A percentile compares a stretch with the other conserved stretches of the same genome.
Conservation (phyloP, 92 coral and sea anemone genomes). For the Muricea muricata region DNA sequence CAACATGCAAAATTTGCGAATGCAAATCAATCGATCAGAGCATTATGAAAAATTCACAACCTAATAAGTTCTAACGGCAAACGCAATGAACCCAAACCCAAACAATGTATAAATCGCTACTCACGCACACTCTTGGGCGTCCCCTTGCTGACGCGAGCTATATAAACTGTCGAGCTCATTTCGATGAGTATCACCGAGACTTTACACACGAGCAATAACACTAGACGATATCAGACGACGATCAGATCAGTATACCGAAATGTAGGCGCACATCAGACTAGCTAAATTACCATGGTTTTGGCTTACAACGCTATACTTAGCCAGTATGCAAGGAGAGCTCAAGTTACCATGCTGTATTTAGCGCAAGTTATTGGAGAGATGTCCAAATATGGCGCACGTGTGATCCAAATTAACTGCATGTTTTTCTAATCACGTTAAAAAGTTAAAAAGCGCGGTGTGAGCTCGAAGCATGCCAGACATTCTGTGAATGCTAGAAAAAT, state of each 20-base stretch:
- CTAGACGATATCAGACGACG: not conserved
- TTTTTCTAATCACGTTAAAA: not conserved
- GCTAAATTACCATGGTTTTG: not conserved
- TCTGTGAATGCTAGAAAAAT: not conserved
- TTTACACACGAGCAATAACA: not conserved
- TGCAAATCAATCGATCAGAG: not conserved
- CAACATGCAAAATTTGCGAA: not conserved
- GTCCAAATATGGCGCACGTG: slow-evolving; percentile 17
- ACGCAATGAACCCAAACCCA: no score
- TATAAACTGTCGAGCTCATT: slow-evolving; percentile 37
- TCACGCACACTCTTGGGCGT: slow-evolving; percentile 14
- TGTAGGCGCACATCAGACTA: not conserved
- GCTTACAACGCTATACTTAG: not conserved
- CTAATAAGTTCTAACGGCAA: no score
- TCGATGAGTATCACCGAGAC: no score
- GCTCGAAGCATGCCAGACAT: not conserved
- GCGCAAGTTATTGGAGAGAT: not conserved
- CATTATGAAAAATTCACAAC: not conserved
- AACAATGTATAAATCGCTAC: not conserved
- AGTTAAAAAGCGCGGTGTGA: no score
- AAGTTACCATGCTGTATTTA: not conserved
- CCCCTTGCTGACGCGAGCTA: slow-evolving; percentile 30
- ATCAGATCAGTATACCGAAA: no score
- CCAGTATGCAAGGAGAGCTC: not conserved
- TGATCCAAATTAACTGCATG: not conserved